Conservation (phyloP, 92 coral and sea anemone genomes). For the Meandrina meandrites region DNA sequence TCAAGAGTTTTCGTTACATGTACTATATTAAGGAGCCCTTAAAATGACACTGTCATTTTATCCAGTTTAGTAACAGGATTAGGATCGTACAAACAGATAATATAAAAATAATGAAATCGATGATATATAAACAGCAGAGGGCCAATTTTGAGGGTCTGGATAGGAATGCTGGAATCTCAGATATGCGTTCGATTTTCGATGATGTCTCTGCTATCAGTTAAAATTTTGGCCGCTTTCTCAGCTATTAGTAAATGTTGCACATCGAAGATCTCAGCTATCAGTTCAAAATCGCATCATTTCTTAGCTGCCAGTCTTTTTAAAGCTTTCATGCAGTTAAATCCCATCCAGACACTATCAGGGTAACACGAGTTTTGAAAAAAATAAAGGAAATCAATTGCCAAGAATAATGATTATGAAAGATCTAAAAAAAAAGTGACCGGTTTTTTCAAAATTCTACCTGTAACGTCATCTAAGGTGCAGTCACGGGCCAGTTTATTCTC, state of each 20-base stretch:
- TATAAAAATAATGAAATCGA: neutral
- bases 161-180: too few relatives aligned
- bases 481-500: conserved; percentile 29
- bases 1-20: neutral
- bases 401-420: neutral
- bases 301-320: too few relatives aligned
- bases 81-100: neutral
- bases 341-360: too few relatives aligned
- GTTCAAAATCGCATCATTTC: too few relatives aligned
- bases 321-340: too few relatives aligned
- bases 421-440: neutral
- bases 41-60: neutral
- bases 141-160: neutral
- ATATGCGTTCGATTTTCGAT: too few relatives aligned
- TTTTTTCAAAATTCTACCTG: neutral
- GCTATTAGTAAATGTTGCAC: too few relatives aligned
- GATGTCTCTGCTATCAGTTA: too few relatives aligned
- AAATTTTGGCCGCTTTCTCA: too few relatives aligned
- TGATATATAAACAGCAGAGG: neutral
- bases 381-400: neutral
- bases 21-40: neutral
- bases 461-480: conserved; percentile 10
- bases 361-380: neutral
- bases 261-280: too few relatives aligned
- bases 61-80: neutral